A percentile compares a stretch with the other conserved stretches of the same genome.
phyloP scores from a whole-genome alignment of 1,140 invertebrate species.

The Lucilia cuprina region DNA sequence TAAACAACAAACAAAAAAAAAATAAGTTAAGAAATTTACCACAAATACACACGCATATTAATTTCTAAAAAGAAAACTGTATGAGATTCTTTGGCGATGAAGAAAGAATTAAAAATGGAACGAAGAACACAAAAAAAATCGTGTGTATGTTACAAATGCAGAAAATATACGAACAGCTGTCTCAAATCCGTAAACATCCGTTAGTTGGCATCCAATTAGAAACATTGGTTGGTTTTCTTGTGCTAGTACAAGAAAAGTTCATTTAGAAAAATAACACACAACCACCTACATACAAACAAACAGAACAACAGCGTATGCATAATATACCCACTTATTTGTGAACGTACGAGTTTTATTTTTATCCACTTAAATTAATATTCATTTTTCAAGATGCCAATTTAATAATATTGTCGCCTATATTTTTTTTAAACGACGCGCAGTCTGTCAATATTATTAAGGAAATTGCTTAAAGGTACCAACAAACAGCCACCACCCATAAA shows the following conservation, averaged over 20 bases:
- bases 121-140: not conserved
- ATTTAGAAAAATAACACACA: not conserved
- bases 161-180: not conserved
- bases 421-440: not conserved
- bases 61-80: not conserved
- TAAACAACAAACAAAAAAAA: too few species aligned
- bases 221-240: not conserved
- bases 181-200: not conserved
- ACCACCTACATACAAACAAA: not conserved
- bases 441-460: not conserved
- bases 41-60: not conserved
- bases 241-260: not conserved
- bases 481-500: constrained; percentile 16
- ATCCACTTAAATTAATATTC: not conserved
- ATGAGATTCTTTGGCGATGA: not conserved
- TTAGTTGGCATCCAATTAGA: not conserved
- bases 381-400: not conserved
- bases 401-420: not conserved
- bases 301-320: not conserved
- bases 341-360: not conserved
- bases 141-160: not conserved
- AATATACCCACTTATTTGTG: not conserved
- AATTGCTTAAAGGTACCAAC: not conserved
- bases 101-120: not conserved
- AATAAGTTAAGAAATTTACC: not conserved